Evolutionary conservation across 2,888 invertebrate species (phyloP).

Genomic region (Dicroscelio sp.): DNA sequence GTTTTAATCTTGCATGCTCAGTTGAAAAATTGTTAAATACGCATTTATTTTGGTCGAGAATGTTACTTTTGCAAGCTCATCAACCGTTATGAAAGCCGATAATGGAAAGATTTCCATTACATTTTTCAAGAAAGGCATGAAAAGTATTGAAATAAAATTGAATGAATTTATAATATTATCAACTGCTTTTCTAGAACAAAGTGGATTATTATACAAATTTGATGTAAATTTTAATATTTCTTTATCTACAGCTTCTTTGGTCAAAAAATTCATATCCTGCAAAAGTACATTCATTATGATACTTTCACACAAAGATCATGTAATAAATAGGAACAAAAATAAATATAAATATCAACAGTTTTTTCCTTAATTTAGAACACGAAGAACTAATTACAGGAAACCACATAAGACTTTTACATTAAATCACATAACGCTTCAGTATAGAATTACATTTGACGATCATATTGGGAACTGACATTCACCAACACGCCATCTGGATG

Average conservation of each 20-base stretch:
- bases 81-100: not conserved
- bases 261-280: not conserved
- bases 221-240: not conserved
- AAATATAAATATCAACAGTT: not conserved
- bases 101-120: not conserved
- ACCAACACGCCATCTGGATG: too few species aligned
- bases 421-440: not conserved
- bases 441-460: too few species aligned
- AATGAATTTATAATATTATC: not conserved
- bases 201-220: not conserved
- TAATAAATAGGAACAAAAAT: not conserved
- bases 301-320: not conserved
- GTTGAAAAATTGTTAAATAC: not conserved
- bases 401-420: not conserved
- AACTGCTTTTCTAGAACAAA: not conserved
- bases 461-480: too few species aligned
- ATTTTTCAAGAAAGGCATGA: not conserved
- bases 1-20: not conserved
- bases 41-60: not conserved
- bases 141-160: not conserved
- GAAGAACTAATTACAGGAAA: not conserved
- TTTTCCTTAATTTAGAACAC: not conserved
- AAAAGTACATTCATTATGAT: not conserved
- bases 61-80: not conserved
- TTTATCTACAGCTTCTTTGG: not conserved